A percentile compares a stretch with the other conserved stretches of the same genome.
These are phyloP conservation scores for Drosophila nr. fundita DNA, from an alignment of 2,888 invertebrate species.

Conservation along the genomic window DNA sequence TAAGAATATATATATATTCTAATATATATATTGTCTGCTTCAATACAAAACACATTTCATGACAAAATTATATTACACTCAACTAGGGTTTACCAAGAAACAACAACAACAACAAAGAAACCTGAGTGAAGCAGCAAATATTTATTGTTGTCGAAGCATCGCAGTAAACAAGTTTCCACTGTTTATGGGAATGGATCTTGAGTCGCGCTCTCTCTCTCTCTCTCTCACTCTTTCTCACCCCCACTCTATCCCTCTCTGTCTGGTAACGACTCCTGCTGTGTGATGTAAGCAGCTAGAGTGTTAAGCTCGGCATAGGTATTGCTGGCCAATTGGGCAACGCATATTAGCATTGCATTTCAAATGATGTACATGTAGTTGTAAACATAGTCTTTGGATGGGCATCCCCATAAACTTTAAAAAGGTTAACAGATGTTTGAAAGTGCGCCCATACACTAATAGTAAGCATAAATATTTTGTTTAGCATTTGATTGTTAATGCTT, in stretches of 20 bases:
- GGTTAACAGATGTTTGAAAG: conserved; percentile 25
- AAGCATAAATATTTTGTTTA: conserved; percentile 64
- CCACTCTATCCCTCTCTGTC: not conserved
- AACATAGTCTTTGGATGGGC: conserved; percentile 27
- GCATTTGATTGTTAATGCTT: conserved; percentile 55
- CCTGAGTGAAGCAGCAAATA: conserved; percentile 72
- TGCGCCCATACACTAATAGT: conserved; percentile 52
- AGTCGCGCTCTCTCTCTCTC: not conserved
- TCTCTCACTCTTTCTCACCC: not conserved
- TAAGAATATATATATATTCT: not conserved
- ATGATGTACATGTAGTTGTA: conserved; percentile 23
- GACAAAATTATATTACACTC: conserved; percentile 2
- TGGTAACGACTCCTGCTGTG: conserved; percentile 61
- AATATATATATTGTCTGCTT: not conserved
- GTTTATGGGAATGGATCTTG: conserved; percentile 15
- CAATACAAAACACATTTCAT: not conserved
- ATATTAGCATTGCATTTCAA: conserved; percentile 35
- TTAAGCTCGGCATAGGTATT: conserved; percentile 47
- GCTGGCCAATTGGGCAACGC: conserved; percentile 43
- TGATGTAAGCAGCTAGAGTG: conserved; percentile 64
- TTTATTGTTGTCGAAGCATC: conserved; percentile 70
- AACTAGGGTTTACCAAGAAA: conserved; percentile 12
- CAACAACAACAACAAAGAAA: conserved; percentile 29
- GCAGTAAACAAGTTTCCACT: conserved; percentile 64
- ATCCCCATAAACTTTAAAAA: conserved; percentile 36